These are phyloP conservation scores for Thaleichthys pacificus DNA, from an alignment of 2,797 vertebrate genomes.

Conservation along the genomic window DNA sequence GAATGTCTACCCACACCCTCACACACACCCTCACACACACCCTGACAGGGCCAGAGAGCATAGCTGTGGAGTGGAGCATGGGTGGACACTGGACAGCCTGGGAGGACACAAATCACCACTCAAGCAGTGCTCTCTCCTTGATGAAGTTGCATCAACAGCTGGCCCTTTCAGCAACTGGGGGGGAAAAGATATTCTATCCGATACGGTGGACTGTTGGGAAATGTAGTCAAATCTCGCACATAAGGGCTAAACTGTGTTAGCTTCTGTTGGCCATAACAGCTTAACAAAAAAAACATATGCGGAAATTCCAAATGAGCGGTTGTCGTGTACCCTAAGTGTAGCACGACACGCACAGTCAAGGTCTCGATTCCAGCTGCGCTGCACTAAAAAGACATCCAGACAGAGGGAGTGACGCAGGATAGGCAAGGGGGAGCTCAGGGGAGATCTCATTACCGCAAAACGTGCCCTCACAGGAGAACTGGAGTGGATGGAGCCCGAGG, in stretches of 20 bases:
- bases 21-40: conserved; percentile 28
- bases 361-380: conserved; percentile 66
- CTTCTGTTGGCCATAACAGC: conserved; percentile 4
- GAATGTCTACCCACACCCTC: conserved; percentile 27
- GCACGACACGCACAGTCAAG: conserved; percentile 49
- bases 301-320: neutral
- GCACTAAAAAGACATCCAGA: conserved; percentile 45
- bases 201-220: too few relatives aligned
- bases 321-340: conserved; percentile 40
- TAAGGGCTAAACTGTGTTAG: neutral
- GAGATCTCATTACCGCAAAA: conserved; percentile 68
- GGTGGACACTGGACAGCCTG: neutral
- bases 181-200: too few relatives aligned
- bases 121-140: neutral
- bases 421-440: conserved; percentile 50
- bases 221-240: neutral
- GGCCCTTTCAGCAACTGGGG: neutral
- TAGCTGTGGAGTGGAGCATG: neutral
- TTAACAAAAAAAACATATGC: neutral
- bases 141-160: neutral
- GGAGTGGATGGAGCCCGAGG: conserved; percentile 46
- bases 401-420: conserved; percentile 57
- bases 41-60: conserved; percentile 1
- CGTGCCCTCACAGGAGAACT: conserved; percentile 56
- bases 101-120: neutral